Conservation (phyloP, 2,113 vertebrate species). For the Centrocercus urophasianus region DNA sequence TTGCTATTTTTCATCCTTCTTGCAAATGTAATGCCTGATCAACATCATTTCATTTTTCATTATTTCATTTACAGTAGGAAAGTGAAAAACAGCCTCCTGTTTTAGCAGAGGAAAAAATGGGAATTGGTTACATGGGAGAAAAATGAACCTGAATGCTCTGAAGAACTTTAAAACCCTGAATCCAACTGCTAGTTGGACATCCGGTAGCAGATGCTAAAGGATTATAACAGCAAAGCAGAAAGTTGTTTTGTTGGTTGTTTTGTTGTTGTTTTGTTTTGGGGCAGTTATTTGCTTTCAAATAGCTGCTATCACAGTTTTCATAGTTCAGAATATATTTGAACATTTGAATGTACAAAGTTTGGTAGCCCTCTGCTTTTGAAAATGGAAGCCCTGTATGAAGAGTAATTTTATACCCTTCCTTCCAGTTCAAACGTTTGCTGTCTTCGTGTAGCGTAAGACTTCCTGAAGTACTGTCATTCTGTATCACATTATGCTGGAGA, state of each 20-base stretch:
- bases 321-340: not conserved
- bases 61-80: not conserved
- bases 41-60: not conserved
- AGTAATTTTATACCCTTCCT: not conserved
- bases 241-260: not conserved
- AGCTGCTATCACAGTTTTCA: not conserved
- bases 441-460: not conserved
- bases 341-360: not conserved
- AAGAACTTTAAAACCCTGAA: not conserved
- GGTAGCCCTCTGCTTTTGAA: not conserved
- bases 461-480: not conserved
- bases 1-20: not conserved
- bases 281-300: not conserved
- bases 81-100: not conserved
- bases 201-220: not conserved
- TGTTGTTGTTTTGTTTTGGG: not conserved
- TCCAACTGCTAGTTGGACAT: not conserved
- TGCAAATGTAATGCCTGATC: not conserved
- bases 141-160: not conserved
- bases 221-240: not conserved
- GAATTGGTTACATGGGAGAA: not conserved
- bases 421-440: not conserved
- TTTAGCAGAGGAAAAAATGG: not conserved
- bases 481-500: not conserved
- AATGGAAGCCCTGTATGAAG: not conserved